phyloP scores from a whole-genome alignment of 2,113 vertebrate species.

The Tachysurus fulvidraco region DNA sequence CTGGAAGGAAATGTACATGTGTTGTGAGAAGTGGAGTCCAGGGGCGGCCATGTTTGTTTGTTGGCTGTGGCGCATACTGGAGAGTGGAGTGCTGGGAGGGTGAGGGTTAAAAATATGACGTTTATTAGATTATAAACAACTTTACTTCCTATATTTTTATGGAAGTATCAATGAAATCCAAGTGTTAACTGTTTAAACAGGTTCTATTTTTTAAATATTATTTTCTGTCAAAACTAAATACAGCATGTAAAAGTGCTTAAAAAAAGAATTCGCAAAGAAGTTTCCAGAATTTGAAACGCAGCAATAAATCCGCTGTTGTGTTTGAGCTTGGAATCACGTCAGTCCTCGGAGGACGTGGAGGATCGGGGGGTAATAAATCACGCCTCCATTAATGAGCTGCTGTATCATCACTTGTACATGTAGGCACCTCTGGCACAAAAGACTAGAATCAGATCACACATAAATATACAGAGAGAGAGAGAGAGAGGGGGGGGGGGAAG shows the following conservation, averaged over 20 bases:
- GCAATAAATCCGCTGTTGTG: neutral
- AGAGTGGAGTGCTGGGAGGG: no score
- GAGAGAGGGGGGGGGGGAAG: no score
- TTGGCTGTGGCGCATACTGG: no score
- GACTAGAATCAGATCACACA: neutral
- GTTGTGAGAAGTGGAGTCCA: no score
- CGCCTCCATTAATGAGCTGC: constrained; percentile 17
- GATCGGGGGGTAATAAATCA: neutral
- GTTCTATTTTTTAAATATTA: neutral
- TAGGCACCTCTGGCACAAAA: constrained; percentile 12
- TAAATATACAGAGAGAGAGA: no score
- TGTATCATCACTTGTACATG: constrained; percentile 14
- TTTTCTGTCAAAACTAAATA: neutral
- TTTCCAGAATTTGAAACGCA: neutral
- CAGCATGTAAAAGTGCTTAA: neutral
- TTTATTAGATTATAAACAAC: neutral
- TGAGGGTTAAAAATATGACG: neutral
- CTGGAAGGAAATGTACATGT: no score
- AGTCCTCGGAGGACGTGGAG: neutral
- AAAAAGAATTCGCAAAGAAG: neutral
- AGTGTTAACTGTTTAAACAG: neutral
- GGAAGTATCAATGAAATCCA: neutral
- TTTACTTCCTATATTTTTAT: neutral
- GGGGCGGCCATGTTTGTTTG: no score
- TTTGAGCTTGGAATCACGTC: constrained; percentile 2